Conservation (phyloP, 2,888 invertebrate species). For the Cinara cedri region DNA sequence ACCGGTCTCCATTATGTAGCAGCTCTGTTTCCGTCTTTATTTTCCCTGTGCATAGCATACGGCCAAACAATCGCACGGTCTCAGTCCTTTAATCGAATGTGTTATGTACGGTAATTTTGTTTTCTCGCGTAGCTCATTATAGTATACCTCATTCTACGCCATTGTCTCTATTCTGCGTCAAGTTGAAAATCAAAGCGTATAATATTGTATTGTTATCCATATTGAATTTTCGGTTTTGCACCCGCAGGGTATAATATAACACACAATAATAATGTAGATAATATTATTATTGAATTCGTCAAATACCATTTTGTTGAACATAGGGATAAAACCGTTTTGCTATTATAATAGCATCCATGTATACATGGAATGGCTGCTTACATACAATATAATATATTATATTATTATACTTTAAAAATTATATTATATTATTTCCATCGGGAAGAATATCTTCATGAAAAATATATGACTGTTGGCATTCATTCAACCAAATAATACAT, state of each 20-base stretch:
- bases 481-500: conserved; percentile 16
- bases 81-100: too few species aligned
- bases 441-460: conserved; percentile 28
- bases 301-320: not conserved
- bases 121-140: too few species aligned
- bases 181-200: not conserved
- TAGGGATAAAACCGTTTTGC: not conserved
- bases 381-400: too few species aligned
- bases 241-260: too few species aligned
- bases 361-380: not conserved
- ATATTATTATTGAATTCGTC: not conserved
- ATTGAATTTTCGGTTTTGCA: not conserved
- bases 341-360: too few species aligned
- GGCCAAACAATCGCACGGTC: too few species aligned
- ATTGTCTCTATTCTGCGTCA: too few species aligned
- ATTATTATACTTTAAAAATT: not conserved
- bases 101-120: too few species aligned
- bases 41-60: not conserved
- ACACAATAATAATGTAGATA: not conserved
- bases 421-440: conserved; percentile 13
- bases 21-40: not conserved
- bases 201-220: not conserved
- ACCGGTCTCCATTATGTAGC: too few species aligned
- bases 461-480: conserved; percentile 16
- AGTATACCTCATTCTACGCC: too few species aligned